A percentile compares a stretch with the other conserved stretches of the same genome.
Conservation (phyloP, 2,113 vertebrate species). For the Silurus meridionalis region DNA sequence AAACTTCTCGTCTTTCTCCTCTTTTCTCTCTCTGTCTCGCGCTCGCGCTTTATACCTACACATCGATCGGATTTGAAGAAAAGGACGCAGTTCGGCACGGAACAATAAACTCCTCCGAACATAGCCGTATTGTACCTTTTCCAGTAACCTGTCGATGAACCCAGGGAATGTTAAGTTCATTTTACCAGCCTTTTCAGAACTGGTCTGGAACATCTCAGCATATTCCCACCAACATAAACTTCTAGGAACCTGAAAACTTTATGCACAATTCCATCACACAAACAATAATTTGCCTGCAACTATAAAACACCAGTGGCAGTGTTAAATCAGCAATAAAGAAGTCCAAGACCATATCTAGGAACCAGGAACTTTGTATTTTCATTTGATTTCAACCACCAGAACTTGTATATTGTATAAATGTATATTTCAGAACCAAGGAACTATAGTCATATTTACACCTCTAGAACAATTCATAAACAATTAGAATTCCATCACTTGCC, state of each 20-base stretch:
- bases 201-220: neutral
- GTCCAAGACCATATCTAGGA: too few relatives aligned
- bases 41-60: slow-evolving; percentile 21
- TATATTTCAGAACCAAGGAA: too few relatives aligned
- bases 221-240: neutral
- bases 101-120: neutral
- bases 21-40: slow-evolving; percentile 3
- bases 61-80: slow-evolving; percentile 28
- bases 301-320: too few relatives aligned
- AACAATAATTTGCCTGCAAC: too few relatives aligned
- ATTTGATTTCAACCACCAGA: too few relatives aligned
- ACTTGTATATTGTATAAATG: too few relatives aligned
- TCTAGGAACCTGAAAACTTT: neutral
- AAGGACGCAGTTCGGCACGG: slow-evolving; percentile 3
- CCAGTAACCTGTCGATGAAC: neutral
- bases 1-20: neutral
- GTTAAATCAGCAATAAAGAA: too few relatives aligned
- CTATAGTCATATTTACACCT: too few relatives aligned
- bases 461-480: too few relatives aligned
- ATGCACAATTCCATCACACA: too few relatives aligned
- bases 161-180: neutral
- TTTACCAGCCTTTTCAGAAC: neutral
- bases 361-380: too few relatives aligned
- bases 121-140: slow-evolving; percentile 9
- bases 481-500: too few relatives aligned